Evolutionary conservation across 2,797 vertebrate species (phyloP).

Genomic region (Carduelis carduelis): DNA sequence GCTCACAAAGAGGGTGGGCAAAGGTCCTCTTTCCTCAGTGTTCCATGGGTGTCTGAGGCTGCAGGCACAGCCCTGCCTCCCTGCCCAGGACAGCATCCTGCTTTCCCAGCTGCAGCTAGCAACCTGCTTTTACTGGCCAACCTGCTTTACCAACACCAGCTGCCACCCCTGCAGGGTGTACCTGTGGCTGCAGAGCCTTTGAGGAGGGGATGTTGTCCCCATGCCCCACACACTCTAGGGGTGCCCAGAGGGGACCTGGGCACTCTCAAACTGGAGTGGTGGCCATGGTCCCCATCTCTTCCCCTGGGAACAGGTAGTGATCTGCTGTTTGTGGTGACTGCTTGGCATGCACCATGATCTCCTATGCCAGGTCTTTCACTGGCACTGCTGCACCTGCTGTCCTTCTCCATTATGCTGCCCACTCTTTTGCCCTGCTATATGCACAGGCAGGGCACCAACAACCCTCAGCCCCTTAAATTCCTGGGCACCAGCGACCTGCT

Average conservation of each 20-base stretch:
- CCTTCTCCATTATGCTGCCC: not conserved
- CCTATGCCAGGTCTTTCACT: not conserved
- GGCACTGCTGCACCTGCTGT: not conserved
- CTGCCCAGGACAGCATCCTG: not conserved
- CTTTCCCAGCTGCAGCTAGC: not conserved
- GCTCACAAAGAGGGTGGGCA: not conserved
- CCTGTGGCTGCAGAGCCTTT: not conserved
- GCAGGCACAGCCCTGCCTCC: not conserved
- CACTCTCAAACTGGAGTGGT: not conserved
- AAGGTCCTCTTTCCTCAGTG: not conserved
- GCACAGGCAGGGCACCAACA: not conserved
- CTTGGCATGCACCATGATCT: not conserved
- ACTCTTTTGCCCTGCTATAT: not conserved
- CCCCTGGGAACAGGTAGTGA: not conserved
- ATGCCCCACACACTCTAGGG: not conserved
- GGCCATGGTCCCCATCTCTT: not conserved
- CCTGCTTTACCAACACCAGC: not conserved
- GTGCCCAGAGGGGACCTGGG: not conserved
- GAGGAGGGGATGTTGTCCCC: not conserved
- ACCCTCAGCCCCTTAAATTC: not conserved
- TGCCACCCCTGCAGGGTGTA: not conserved
- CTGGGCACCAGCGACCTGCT: not conserved
- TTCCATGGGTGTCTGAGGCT: accelerated
- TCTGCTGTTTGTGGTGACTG: not conserved
- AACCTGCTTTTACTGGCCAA: not conserved